Evolutionary conservation across 2,888 invertebrate genomes (phyloP).

Genomic region (Leucoma salicis): DNA sequence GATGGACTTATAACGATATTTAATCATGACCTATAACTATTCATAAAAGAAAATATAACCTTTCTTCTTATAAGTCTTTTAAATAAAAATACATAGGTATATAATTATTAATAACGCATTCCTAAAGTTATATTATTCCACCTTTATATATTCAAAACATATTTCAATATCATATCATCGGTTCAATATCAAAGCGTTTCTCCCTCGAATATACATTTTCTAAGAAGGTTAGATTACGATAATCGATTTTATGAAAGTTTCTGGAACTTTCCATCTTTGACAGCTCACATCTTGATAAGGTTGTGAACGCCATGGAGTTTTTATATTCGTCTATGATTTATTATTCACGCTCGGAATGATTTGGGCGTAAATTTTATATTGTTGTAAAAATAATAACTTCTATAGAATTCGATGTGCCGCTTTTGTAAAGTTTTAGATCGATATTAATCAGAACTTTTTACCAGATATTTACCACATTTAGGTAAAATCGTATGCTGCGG

Average conservation of each 20-base stretch:
- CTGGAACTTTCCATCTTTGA: slow-evolving; percentile 18
- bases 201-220: not conserved
- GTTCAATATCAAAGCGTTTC: not conserved
- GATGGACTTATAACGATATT: too few species aligned
- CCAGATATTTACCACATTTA: too few species aligned
- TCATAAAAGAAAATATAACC: too few species aligned
- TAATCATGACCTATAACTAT: too few species aligned
- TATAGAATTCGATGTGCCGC: not conserved
- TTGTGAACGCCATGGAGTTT: slow-evolving; percentile 15
- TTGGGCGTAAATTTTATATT: not conserved
- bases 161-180: not conserved
- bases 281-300: slow-evolving; percentile 20
- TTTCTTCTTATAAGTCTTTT: too few species aligned
- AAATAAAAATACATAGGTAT: too few species aligned
- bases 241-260: slow-evolving; percentile 21
- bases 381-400: not conserved
- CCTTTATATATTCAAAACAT: not conserved
- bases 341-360: not conserved
- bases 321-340: not conserved
- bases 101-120: too few species aligned
- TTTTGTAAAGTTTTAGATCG: not conserved
- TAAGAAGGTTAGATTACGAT: slow-evolving; percentile 22
- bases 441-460: too few species aligned
- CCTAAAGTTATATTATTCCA: not conserved
- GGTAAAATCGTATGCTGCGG: too few species aligned